Base-by-base conservation (phyloP, 2,888 invertebrate genomes). In the Drosophila formosana region DNA sequence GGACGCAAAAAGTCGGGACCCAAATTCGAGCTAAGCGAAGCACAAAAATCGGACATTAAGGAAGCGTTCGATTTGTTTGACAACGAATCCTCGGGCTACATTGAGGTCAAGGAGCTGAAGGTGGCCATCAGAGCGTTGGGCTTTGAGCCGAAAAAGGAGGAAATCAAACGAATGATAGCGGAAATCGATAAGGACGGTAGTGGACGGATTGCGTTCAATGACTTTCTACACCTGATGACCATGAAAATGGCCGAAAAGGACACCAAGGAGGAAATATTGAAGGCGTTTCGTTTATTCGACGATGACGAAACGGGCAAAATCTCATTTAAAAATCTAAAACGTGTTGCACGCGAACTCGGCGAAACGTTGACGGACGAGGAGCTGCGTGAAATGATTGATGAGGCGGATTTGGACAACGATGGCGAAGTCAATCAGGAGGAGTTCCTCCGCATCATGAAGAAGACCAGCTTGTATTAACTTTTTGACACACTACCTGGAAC, bases 291-390 rank as follows among this genome's bases (percentile, higher is more conserved):
- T 75, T 93, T 99, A 18, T 99, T 99, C 93, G 99, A 99, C 93
- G 97, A 98, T 93, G 98, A 99, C 92, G 97, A 97, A 89, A 98
- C 98, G 69, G 98, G 98, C 79, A 98, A 97, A 93, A 99, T 99
- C 75, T 97, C 98, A 28, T 98, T 98, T 90, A 96, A 96, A 89
- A 98, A 99, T 93, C 93, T 99, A 32, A 98, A 98, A 91, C 94
- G 98, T 78, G 98, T 99, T n/a, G 98, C 99, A 2, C 96, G 95
- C 79, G 98, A 99, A 92, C 93, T 99, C 49, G 99, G 98, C 0
- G 99, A 99, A 93, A 97, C 96, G 88, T 93, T 99, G 58, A 97
- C 97, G n/a, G 99, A 99, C 92, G 98, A 99, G 91, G 99, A 99
- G 92, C 93, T 99, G 45, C 95, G 97, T 90, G 98, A 98, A 93